Evolutionary conservation across 1,140 invertebrate species (phyloP).

Genomic region (Sycophaga agraensis): DNA sequence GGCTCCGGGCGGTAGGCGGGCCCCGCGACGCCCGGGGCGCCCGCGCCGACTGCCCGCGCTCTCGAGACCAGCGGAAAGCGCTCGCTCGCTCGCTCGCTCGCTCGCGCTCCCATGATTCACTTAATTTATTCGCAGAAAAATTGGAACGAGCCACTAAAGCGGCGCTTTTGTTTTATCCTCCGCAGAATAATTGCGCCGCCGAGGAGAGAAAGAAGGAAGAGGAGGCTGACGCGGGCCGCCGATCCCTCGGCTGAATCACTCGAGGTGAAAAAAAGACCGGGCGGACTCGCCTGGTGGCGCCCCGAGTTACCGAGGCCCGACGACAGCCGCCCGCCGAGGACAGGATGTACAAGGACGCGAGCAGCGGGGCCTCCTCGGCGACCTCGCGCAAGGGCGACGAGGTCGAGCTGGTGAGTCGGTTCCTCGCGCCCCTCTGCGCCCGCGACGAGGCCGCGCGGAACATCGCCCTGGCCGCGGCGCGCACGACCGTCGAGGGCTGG

Average conservation of each 20-base stretch:
- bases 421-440: conserved; percentile 59
- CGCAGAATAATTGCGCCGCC: conserved; percentile 7
- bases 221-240: conserved; percentile 12
- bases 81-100: no score
- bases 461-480: conserved; percentile 59
- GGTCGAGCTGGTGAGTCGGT: conserved; percentile 58
- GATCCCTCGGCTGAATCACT: conserved; percentile 24
- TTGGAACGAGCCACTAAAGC: conserved; percentile 3
- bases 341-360: conserved; percentile 48
- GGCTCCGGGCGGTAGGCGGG: no score
- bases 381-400: conserved; percentile 50
- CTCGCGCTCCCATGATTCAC: not conserved
- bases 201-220: conserved; percentile 18
- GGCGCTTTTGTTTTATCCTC: conserved; percentile 18
- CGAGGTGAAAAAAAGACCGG: conserved; percentile 17
- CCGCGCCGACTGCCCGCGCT: not conserved
- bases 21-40: no score
- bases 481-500: conserved; percentile 62
- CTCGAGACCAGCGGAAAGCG: not conserved
- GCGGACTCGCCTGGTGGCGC: not conserved
- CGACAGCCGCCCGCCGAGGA: not conserved
- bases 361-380: conserved; percentile 31
- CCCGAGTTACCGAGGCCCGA: no score
- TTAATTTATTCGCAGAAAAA: conserved; percentile 18
- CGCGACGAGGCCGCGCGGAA: conserved; percentile 59